Evolutionary conservation across 2,797 vertebrate genomes (phyloP).

Genomic region (Molossus molossus): DNA sequence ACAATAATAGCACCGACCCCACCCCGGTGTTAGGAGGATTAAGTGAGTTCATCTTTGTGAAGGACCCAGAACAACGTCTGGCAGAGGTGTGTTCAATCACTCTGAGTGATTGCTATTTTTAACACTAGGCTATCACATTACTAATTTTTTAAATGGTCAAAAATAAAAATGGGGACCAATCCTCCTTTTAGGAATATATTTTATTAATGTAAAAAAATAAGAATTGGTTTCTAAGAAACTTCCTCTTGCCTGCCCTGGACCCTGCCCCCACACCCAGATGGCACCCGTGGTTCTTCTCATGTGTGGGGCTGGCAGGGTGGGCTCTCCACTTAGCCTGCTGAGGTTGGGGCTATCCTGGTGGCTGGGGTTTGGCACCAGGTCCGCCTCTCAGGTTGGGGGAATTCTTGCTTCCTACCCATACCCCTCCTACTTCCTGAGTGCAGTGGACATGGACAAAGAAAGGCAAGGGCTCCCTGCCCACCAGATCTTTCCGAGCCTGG

Average conservation of each 20-base stretch:
- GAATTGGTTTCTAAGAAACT: not conserved
- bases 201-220: not conserved
- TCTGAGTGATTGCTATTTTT: not conserved
- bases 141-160: not conserved
- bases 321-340: not conserved
- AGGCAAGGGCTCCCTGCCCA: not conserved
- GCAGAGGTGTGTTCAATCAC: not conserved
- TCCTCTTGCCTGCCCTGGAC: not conserved
- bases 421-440: not conserved
- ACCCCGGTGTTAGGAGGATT: not conserved
- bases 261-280: constrained; percentile 59
- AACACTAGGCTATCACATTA: not conserved
- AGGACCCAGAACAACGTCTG: not conserved
- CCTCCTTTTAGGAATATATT: constrained; percentile 13
- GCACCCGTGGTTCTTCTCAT: constrained; percentile 40
- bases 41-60: not conserved
- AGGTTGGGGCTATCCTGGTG: constrained; percentile 58
- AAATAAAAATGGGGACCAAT: not conserved
- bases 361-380: constrained; percentile 51
- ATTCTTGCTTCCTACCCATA: not conserved
- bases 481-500: not conserved
- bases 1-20: accelerated
- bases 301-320: constrained; percentile 54
- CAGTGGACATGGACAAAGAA: not conserved
- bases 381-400: not conserved